A percentile compares a stretch with the other conserved stretches of the same genome.
Evolutionary conservation across 2,888 invertebrate species (phyloP).

Genomic region (Lampropteryx suffumata): DNA sequence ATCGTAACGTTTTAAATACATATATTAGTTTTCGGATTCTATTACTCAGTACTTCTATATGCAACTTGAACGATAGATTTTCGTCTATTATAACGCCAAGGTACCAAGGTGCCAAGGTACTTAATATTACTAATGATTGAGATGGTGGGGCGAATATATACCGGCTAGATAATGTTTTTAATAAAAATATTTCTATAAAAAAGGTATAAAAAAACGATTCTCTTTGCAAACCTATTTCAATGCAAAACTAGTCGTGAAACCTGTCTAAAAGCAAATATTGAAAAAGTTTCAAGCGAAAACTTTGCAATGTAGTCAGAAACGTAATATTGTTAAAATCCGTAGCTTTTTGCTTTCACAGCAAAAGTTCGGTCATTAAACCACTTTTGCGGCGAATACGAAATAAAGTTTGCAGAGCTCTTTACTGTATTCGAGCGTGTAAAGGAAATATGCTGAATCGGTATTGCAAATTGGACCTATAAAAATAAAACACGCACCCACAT

Average conservation of each 20-base stretch:
- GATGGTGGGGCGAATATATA: too few species aligned
- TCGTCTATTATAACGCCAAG: too few species aligned
- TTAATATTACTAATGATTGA: too few species aligned
- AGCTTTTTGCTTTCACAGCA: constrained; percentile 8
- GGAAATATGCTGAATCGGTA: constrained; percentile 7
- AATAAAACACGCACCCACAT: too few species aligned
- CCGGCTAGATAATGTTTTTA: too few species aligned
- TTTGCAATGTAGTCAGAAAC: constrained; percentile 1
- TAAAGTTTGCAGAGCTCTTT: constrained; percentile 15
- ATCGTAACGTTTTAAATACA: too few species aligned
- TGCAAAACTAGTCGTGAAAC: not conserved
- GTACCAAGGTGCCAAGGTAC: too few species aligned
- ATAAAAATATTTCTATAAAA: too few species aligned
- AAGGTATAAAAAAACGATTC: not conserved
- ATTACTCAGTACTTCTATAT: too few species aligned
- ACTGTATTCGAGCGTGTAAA: constrained; percentile 1
- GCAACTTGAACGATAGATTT: too few species aligned
- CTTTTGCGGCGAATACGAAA: constrained; percentile 13
- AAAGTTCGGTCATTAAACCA: constrained; percentile 26
- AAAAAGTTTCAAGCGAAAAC: not conserved
- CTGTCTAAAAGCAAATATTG: constrained; percentile 1
- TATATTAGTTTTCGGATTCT: too few species aligned
- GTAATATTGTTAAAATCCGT: constrained; percentile 6
- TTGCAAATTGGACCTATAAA: not conserved
- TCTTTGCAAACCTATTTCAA: too few species aligned